Conservation (phyloP, 1,140 invertebrate species). For the Diprion similis region DNA sequence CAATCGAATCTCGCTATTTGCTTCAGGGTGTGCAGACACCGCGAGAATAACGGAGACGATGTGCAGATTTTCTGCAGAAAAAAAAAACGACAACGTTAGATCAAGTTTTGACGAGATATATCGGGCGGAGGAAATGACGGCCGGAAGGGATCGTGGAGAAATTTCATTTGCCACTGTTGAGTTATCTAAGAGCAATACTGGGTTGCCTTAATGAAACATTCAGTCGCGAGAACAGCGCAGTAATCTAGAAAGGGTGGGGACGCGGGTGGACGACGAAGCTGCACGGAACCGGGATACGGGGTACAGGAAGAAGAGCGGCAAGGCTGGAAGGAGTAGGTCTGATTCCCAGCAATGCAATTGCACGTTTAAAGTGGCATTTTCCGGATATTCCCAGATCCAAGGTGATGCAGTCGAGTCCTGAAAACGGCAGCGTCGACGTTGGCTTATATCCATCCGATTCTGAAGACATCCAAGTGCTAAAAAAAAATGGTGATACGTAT, state of each 20-base stretch:
- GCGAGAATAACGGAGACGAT: constrained; percentile 9
- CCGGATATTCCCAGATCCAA: constrained; percentile 50
- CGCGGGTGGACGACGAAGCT: constrained; percentile 26
- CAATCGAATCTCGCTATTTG: no score
- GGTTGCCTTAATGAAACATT: constrained; percentile 64
- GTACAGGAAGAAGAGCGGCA: constrained; percentile 30
- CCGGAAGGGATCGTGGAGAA: constrained; percentile 41
- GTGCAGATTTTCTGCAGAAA: no score
- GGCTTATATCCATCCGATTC: no score
- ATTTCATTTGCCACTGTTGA: constrained; percentile 64
- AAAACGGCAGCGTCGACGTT: no score
- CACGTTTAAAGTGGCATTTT: constrained; percentile 62
- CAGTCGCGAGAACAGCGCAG: constrained; percentile 63
- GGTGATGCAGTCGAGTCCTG: no score
- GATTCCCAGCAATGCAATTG: constrained; percentile 63
- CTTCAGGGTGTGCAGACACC: neutral
- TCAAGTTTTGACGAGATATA: no score
- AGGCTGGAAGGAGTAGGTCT: constrained; percentile 54
- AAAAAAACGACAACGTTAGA: no score
- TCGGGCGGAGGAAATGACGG: no score
- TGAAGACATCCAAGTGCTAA: no score
- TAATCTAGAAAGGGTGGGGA: constrained; percentile 60
- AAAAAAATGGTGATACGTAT: no score
- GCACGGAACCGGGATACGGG: constrained; percentile 22
- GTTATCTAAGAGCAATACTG: constrained; percentile 65